phyloP scores from a whole-genome alignment of 2,113 vertebrate genomes.

The Antigone vipio region DNA sequence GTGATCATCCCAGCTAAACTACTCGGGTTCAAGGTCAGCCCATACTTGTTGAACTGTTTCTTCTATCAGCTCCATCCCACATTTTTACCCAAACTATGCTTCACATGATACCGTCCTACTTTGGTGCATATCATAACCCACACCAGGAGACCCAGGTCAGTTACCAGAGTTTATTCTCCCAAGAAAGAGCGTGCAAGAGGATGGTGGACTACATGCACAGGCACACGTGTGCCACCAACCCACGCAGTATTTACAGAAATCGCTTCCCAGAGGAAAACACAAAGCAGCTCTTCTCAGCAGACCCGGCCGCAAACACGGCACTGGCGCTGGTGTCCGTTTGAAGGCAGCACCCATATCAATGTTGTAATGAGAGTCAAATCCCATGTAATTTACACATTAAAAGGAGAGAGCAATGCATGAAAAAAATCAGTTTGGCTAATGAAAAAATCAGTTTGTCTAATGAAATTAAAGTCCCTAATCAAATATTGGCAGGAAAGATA shows the following conservation, averaged over 20 bases:
- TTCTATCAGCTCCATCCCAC: background rate
- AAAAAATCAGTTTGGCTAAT: conserved; percentile 78
- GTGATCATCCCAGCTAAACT: background rate
- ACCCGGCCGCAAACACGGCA: fast-evolving
- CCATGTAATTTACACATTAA: conserved; percentile 83
- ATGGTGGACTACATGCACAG: too few species aligned
- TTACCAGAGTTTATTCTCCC: background rate
- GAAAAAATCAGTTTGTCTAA: conserved; percentile 80
- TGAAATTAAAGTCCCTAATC: conserved; percentile 83
- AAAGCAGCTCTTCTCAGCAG: background rate
- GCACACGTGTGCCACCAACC: background rate
- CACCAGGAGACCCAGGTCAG: background rate
- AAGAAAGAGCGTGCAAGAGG: fast-evolving
- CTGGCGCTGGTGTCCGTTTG: conserved; percentile 20
- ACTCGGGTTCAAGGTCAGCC: background rate
- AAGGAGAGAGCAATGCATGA: conserved; percentile 77
- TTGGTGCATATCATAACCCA: background rate
- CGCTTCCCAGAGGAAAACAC: background rate
- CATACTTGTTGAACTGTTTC: background rate
- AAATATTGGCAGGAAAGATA: conserved; percentile 81
- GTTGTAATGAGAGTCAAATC: conserved; percentile 81
- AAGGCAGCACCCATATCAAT: conserved; percentile 76
- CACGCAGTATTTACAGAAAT: background rate
- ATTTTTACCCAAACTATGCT: background rate
- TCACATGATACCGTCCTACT: too few species aligned